Evolutionary conservation across 35 echinoderm and acorn worm genomes (phyloP).

Genomic region (Holothuria glaberrima): DNA sequence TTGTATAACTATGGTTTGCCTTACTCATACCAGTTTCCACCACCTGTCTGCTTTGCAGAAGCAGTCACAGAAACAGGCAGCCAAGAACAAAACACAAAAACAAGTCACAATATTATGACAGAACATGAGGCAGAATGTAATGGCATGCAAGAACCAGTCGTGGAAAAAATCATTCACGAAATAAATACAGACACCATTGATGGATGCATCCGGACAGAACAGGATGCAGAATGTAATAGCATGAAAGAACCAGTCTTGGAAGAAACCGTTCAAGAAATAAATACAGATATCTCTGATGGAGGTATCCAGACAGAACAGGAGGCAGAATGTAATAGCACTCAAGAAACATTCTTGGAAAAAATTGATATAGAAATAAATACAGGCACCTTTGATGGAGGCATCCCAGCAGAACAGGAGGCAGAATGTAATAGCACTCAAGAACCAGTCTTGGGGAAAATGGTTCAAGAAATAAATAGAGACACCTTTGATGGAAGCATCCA

Average conservation of each 20-base stretch:
- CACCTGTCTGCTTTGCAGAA: not conserved
- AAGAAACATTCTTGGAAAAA: not conserved
- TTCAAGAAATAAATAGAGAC: not conserved
- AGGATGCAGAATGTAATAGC: not conserved
- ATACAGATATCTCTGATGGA: not conserved
- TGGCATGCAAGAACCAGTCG: not conserved
- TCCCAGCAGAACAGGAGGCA: not conserved
- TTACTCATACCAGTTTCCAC: constrained; percentile 2
- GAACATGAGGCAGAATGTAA: constrained; percentile 2
- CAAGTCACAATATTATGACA: not conserved
- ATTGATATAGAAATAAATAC: not conserved
- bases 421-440: not conserved
- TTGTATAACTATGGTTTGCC: constrained; percentile 5
- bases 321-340: no score
- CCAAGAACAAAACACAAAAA: not conserved
- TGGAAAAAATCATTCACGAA: not conserved
- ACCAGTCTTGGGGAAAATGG: not conserved
- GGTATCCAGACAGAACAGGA: not conserved
- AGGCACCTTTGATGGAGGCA: not conserved
- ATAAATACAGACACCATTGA: not conserved
- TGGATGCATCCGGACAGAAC: not conserved
- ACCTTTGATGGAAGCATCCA: not conserved
- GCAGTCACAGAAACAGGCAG: not conserved
- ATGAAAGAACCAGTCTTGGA: not conserved
- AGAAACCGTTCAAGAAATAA: not conserved